Percentiles rank a stretch among this genome's conserved stretches.
phyloP scores from a whole-genome alignment of 2,113 vertebrate genomes.

The Corvus hawaiiensis region DNA sequence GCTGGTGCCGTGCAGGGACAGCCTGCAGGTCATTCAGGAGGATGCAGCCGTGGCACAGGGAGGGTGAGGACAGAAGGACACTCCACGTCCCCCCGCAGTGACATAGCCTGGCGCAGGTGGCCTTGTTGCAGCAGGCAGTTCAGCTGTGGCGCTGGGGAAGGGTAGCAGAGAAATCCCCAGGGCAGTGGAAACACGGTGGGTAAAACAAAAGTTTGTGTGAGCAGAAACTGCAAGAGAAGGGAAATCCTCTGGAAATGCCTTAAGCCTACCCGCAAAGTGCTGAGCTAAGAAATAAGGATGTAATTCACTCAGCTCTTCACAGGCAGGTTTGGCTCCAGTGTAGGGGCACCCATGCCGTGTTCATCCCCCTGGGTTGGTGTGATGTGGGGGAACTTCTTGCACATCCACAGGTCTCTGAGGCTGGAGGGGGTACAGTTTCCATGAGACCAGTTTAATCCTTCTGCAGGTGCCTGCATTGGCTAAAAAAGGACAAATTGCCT shows the following conservation, averaged over 20 bases:
- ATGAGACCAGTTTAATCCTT: not conserved
- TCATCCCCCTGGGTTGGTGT: not conserved
- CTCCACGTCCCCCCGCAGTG: accelerated
- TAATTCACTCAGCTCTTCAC: not conserved
- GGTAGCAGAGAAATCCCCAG: not conserved
- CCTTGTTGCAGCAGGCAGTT: not conserved
- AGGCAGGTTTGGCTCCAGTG: not conserved
- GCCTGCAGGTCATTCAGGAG: not conserved
- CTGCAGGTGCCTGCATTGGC: not conserved
- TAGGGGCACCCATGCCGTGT: accelerated
- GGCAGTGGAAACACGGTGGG: not conserved
- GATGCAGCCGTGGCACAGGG: not conserved
- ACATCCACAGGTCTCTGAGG: not conserved
- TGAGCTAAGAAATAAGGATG: constrained; percentile 8
- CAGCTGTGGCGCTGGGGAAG: not conserved
- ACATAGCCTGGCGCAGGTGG: not conserved
- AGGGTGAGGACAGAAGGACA: not conserved
- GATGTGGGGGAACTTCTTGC: not conserved
- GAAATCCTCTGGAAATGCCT: constrained; percentile 34
- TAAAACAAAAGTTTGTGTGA: not conserved
- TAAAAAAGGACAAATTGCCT: not conserved
- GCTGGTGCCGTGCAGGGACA: not conserved
- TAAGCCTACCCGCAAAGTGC: not conserved
- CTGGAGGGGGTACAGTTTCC: not conserved
- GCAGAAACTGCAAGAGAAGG: not conserved